These are phyloP conservation scores for Vimba vimba DNA, from an alignment of 2,113 vertebrate genomes.

Conservation along the genomic window DNA sequence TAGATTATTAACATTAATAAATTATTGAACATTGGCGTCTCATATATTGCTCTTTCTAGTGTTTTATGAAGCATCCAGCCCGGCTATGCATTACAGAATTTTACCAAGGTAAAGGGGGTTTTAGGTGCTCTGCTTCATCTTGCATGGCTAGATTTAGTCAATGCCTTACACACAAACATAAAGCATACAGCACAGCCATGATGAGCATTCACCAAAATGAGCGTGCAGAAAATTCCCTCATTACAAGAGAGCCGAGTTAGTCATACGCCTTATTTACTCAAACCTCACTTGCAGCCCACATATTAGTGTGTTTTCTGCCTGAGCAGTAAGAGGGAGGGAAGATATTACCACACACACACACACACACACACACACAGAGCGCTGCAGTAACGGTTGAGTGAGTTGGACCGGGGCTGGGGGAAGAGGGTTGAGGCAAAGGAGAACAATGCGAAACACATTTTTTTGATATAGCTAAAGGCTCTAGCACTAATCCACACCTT, in stretches of 20 bases:
- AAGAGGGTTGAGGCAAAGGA: constrained; percentile 63
- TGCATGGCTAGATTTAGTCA: background rate
- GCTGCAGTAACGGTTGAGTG: constrained; percentile 76
- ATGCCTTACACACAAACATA: constrained; percentile 45
- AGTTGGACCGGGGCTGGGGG: constrained; percentile 73
- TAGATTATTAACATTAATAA: background rate
- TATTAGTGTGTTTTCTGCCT: constrained; percentile 48
- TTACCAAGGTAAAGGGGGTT: background rate
- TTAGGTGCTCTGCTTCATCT: background rate
- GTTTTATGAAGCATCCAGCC: background rate
- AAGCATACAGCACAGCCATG: constrained; percentile 51
- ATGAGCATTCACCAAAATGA: constrained; percentile 19
- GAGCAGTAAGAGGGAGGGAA: constrained; percentile 44
- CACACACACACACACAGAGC: constrained; percentile 48
- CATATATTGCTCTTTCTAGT: background rate
- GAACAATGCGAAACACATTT: constrained; percentile 84
- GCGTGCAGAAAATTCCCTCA: constrained; percentile 46
- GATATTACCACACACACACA: constrained; percentile 52
- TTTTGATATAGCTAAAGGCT: constrained; percentile 81
- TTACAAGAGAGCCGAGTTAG: constrained; percentile 52
- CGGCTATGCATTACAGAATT: background rate
- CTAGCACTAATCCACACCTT: constrained; percentile 79
- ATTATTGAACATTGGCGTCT: background rate
- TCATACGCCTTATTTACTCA: constrained; percentile 54
- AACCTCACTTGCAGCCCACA: constrained; percentile 42